phyloP scores from a whole-genome alignment of 2,797 vertebrate species.

The Odontamblyopus lacepedii region DNA sequence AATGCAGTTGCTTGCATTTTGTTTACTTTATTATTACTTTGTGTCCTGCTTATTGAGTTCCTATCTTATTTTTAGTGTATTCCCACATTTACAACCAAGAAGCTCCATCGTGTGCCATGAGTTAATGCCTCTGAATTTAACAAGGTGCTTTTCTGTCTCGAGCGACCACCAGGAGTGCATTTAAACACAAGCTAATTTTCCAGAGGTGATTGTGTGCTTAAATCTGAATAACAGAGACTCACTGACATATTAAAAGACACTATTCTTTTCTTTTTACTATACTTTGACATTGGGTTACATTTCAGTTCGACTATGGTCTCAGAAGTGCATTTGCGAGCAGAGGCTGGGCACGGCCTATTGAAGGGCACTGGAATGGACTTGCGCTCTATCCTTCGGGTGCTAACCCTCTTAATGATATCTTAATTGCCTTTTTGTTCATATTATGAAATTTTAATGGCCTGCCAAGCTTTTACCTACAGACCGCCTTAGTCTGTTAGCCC shows the following conservation, averaged over 20 bases:
- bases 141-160: conserved; percentile 18
- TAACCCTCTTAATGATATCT: conserved; percentile 68
- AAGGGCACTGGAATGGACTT: conserved; percentile 52
- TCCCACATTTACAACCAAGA: conserved; percentile 26
- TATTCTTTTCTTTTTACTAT: conserved; percentile 28
- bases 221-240: conserved; percentile 32
- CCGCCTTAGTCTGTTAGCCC: conserved; percentile 48
- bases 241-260: conserved; percentile 39
- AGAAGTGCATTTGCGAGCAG: conserved; percentile 41
- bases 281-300: conserved; percentile 41
- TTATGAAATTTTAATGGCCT: conserved; percentile 72
- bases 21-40: conserved; percentile 10
- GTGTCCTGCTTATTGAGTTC: conserved; percentile 34
- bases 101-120: conserved; percentile 14
- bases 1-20: conserved; percentile 24
- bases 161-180: conserved; percentile 26
- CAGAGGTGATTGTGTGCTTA: conserved; percentile 32
- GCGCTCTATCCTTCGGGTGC: conserved; percentile 56
- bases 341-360: conserved; percentile 23
- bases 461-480: conserved; percentile 60
- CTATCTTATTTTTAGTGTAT: conserved; percentile 41
- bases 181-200: conserved; percentile 36
- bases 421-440: conserved; percentile 74
- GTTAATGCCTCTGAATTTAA: conserved; percentile 39
- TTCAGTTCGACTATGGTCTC: conserved; percentile 30